Percentiles rank a stretch among this genome's conserved stretches.
phyloP scores from a whole-genome alignment of 2,888 invertebrate genomes.

The Corbicula japonica region DNA sequence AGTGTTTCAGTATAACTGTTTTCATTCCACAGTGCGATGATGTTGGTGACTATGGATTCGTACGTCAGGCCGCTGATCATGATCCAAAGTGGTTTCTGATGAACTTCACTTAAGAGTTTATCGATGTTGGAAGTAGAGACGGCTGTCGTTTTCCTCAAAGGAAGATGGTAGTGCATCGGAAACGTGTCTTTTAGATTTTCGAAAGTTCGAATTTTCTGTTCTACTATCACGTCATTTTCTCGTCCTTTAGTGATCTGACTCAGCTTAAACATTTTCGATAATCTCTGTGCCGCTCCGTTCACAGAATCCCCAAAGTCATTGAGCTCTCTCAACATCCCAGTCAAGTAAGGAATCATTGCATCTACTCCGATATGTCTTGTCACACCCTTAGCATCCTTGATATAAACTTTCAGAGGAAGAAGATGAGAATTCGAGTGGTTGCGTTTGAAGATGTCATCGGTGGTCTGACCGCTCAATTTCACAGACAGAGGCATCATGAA shows the following conservation, averaged over 20 bases:
- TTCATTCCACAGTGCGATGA: conserved; percentile 21
- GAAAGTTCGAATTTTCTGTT: conserved; percentile 3
- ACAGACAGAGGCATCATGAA: conserved; percentile 24
- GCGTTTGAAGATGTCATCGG: conserved; percentile 16
- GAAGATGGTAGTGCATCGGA: conserved; percentile 19
- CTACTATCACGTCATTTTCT: conserved; percentile 9
- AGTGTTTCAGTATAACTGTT: conserved; percentile 13
- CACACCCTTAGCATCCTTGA: conserved; percentile 30
- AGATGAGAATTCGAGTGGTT: conserved; percentile 11
- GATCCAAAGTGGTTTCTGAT: conserved; percentile 27
- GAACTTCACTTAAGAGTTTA: not conserved
- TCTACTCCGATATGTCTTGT: conserved; percentile 18
- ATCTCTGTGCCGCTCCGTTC: not conserved
- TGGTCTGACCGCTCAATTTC: conserved; percentile 10
- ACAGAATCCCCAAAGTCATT: conserved; percentile 1
- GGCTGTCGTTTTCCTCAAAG: not conserved
- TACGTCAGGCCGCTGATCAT: conserved; percentile 18
- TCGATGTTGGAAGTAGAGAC: not conserved
- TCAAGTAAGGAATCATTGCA: conserved; percentile 19
- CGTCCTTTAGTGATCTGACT: conserved; percentile 12
- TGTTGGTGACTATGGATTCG: conserved; percentile 15
- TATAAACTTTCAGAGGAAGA: not conserved
- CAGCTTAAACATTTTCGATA: conserved; percentile 19
- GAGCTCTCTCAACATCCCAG: conserved; percentile 17
- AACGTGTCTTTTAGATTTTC: conserved; percentile 5